Base-by-base conservation (phyloP, 1,140 invertebrate species). In the Dendrolimus kikuchii region DNA sequence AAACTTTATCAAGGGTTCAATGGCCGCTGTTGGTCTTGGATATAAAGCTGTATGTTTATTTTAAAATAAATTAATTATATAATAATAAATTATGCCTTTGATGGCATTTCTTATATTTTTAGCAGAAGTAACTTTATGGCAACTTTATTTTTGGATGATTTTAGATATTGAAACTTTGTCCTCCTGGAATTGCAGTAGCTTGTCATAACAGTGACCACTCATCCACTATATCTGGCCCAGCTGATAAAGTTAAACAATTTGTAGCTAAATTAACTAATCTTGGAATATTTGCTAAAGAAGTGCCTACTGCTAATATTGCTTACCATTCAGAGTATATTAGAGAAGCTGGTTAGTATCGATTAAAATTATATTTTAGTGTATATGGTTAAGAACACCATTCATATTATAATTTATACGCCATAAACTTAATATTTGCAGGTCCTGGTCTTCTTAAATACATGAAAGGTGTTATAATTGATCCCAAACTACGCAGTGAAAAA, bases 321-420 rank as follows among this genome's bases (percentile, higher is more conserved):
- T 96, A 95, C 71, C 95, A 97, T 78, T 95, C 94, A n/a, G 89
- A 89, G 59, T 94, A 93, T 58, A 95, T 97, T 72, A 88, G 89
- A 10, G 86, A 90, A 46, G 92, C 93, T 57, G 93, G 77, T 83
- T 62, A 55, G 47, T 53, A 7, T 23, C 1, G 3, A 2, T 23
- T 10, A 23, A 5, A 10, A 46, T 46, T 2, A 46, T 3, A 46
- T n/a, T 46, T 46, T 46, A 8, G 7, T 10, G 10, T 46, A 7
- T 6, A 46, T 2, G 8, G 4, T n/a, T 7, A 7, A 2, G 2
- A n/a, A 46, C 6, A 46, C 2, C 10, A 7, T 9, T 46, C 10
- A 8, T 10, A 7, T 46, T 46, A 10, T 6, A 46, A 6, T 2
- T 10, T 8, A 46, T 46, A 9, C 6, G 7, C 10, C 7, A 46